Percentiles rank a stretch among this genome's conserved stretches.
Conservation (phyloP, 2,888 invertebrate genomes). For the Pyrrhosoma nymphula region DNA sequence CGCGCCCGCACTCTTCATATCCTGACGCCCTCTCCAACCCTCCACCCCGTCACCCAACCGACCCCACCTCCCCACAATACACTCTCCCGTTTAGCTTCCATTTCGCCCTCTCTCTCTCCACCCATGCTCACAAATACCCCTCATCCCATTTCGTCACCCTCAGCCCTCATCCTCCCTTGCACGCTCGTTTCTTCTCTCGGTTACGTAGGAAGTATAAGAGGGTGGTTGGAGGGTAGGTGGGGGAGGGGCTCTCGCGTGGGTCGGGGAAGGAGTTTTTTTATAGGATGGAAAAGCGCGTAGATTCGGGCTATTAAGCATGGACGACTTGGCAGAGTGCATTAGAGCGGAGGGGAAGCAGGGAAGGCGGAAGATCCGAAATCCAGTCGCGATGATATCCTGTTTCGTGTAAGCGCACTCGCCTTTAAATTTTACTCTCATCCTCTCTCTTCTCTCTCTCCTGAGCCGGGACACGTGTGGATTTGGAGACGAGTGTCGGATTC, state of each 20-base stretch:
- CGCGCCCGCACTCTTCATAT: conserved; percentile 27
- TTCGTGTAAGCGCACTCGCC: neutral
- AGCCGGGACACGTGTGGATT: conserved; percentile 7
- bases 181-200: neutral
- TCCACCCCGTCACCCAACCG: neutral
- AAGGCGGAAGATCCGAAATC: neutral
- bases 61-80: too few species aligned
- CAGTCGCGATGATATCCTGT: neutral
- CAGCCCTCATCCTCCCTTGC: neutral
- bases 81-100: neutral
- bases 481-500: neutral
- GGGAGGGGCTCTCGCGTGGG: neutral
- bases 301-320: conserved; percentile 36
- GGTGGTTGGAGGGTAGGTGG: neutral
- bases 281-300: conserved; percentile 7
- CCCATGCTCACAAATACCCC: neutral
- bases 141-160: neutral
- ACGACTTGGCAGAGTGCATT: conserved; percentile 1
- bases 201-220: neutral
- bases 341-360: neutral
- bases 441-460: neutral
- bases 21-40: neutral
- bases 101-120: neutral
- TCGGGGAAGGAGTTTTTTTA: neutral
- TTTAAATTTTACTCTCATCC: neutral